Base-by-base conservation (phyloP, 37 sponge, comb jelly and placozoan genomes). In the Theonella swinhoei region DNA sequence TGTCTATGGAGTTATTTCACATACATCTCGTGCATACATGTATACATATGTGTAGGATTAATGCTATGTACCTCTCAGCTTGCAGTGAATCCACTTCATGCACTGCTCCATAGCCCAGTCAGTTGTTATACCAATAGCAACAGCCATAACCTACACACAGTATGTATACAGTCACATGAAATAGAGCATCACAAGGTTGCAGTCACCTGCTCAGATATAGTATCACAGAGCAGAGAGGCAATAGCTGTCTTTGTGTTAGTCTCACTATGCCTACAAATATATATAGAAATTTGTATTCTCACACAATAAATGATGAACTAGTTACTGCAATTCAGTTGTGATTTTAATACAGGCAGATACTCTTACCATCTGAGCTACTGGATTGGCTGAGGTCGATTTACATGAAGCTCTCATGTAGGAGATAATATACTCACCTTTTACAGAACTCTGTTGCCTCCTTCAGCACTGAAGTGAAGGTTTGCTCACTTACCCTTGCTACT, bases 81-180 rank as follows among this genome's bases (percentile, higher is more conserved):
- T 82, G 2, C 61, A 70, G 31, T 61, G 9, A 63, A 41, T 24
- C 83, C 83, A 82, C 39, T 60, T 82, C 33, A 19, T 11, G 35
- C 73, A 73, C 64, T 28, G 70, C 35, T 82, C 83, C 19, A 33
- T 34, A 37, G 74, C 36, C 73, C 83, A 82, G 41, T 60, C 31
- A 39, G 31, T 40, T 59, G 74, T 35, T 22, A 82, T 82, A 20
- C 39, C 22, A 42, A 34, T 68, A 43, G 80, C 80, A 26, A 34
- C 42, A 72, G 73, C 39, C 24, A 72, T 23, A 11, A 82, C 83
- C 74, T 72, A 66, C n/a, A n/a, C n/a, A 61, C 1, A 41, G 33
- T 39, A 37, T 7, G 4, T 19, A 11, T 14, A 32, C 72, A 19
- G 9, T 22, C 43, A 39, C 5, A 74, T 23, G 41, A 24, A 26